These are phyloP conservation scores for Pantherophis guttatus DNA, from an alignment of 2,113 vertebrate species.

Conservation along the genomic window DNA sequence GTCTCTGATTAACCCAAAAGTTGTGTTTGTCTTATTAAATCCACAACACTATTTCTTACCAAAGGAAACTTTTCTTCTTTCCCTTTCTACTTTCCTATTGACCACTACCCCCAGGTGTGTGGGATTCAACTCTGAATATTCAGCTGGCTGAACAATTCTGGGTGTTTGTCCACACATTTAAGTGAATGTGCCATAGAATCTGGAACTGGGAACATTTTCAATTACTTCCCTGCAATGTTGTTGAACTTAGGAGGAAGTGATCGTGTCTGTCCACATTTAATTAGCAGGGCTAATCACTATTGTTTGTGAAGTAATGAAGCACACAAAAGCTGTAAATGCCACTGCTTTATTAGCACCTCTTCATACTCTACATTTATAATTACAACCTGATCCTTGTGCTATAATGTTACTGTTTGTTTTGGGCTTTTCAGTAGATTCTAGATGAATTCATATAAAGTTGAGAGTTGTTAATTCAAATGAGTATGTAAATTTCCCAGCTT, in stretches of 20 bases:
- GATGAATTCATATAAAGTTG: background rate
- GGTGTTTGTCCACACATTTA: background rate
- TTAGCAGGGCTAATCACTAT: background rate
- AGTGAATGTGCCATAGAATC: background rate
- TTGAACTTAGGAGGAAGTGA: background rate
- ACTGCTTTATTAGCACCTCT: background rate
- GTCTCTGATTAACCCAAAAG: no score
- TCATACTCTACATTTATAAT: background rate
- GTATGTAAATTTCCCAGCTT: background rate
- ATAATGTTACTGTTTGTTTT: background rate
- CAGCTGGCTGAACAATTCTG: background rate
- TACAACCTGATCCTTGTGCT: background rate
- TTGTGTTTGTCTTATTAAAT: no score
- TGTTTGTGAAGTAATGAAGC: slow-evolving; percentile 1
- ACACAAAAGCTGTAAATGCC: background rate
- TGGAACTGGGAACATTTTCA: background rate
- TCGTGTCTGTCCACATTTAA: background rate
- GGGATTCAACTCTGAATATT: background rate
- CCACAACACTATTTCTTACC: no score
- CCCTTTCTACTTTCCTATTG: background rate
- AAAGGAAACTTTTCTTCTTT: background rate
- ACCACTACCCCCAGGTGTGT: background rate
- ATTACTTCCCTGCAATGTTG: background rate
- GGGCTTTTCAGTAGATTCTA: background rate
- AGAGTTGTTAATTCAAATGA: background rate